phyloP scores from a whole-genome alignment of 2,113 vertebrate genomes.

The Mionectes macconnelli region DNA sequence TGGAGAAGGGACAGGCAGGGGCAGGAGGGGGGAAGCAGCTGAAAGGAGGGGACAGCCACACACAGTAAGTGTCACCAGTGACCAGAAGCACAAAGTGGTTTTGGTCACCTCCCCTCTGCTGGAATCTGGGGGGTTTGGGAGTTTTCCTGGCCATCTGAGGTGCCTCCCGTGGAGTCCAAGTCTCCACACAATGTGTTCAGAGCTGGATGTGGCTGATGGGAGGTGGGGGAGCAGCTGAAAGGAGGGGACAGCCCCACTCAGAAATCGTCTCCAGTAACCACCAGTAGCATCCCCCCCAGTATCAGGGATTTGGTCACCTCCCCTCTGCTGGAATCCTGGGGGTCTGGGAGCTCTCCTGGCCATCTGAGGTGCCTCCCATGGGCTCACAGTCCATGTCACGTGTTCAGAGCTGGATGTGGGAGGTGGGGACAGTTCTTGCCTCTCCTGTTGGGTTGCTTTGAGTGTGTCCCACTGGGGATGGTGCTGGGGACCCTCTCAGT shows the following conservation, averaged over 20 bases:
- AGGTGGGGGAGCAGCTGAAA: background rate
- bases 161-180: background rate
- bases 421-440: background rate
- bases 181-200: background rate
- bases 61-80: background rate
- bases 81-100: background rate
- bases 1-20: background rate
- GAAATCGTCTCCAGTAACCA: background rate
- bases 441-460: background rate
- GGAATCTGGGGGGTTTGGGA: background rate
- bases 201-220: background rate
- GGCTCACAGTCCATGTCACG: too few relatives aligned
- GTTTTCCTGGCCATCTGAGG: background rate
- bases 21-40: background rate
- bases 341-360: too few relatives aligned
- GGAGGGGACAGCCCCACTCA: background rate
- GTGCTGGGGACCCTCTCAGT: background rate
- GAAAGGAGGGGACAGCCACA: background rate
- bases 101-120: background rate
- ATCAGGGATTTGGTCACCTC: background rate
- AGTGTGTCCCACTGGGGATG: background rate
- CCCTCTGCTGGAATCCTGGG: too few relatives aligned
- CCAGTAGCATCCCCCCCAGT: rapidly evolving
- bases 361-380: too few relatives aligned
- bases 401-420: too few relatives aligned